phyloP scores from a whole-genome alignment of 2,888 invertebrate species.

The Julus scandinavius region DNA sequence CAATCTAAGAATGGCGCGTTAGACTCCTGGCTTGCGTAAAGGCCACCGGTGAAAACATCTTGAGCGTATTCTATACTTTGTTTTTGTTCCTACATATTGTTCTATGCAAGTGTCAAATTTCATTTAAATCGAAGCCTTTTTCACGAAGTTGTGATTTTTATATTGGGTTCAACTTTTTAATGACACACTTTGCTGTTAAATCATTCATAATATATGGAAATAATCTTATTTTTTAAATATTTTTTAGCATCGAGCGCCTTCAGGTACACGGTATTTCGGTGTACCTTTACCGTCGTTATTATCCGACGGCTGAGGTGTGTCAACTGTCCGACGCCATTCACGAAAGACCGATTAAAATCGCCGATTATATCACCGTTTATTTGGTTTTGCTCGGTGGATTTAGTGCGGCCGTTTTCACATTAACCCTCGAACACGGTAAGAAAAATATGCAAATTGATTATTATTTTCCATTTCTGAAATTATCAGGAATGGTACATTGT shows the following conservation, averaged over 20 bases:
- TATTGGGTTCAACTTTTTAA: too few relatives aligned
- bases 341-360: slow-evolving; percentile 14
- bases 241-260: slow-evolving; percentile 28
- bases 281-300: slow-evolving; percentile 50
- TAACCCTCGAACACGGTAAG: slow-evolving; percentile 30
- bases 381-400: not conserved
- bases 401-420: not conserved
- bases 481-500: too few relatives aligned
- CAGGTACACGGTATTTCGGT: slow-evolving; percentile 29
- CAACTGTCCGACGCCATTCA: slow-evolving; percentile 26
- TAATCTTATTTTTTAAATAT: slow-evolving; percentile 19
- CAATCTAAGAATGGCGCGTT: too few relatives aligned
- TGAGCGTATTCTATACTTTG: too few relatives aligned
- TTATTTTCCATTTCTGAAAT: too few relatives aligned
- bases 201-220: not conserved
- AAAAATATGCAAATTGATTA: not conserved
- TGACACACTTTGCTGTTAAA: too few relatives aligned
- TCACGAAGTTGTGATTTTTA: too few relatives aligned
- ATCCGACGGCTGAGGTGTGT: slow-evolving; percentile 48
- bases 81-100: too few relatives aligned
- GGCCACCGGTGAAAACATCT: too few relatives aligned
- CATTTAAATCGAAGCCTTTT: too few relatives aligned
- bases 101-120: too few relatives aligned
- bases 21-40: too few relatives aligned
- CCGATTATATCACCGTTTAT: slow-evolving; percentile 38